A percentile compares a stretch with the other conserved stretches of the same genome.
phyloP scores from a whole-genome alignment of 2,113 vertebrate genomes.

The Podarcis cretensis region DNA sequence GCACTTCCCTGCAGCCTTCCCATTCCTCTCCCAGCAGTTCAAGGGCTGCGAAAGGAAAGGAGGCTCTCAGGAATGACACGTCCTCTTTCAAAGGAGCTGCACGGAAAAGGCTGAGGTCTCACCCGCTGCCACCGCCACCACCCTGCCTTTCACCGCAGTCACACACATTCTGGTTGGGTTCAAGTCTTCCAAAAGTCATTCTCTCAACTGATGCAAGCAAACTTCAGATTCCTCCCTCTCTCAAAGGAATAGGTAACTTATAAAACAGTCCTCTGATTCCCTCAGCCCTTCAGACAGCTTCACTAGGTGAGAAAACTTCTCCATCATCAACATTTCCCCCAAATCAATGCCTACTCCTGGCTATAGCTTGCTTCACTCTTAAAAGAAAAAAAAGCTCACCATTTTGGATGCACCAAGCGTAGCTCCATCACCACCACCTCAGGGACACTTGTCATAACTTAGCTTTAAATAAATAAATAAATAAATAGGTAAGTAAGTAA shows the following conservation, averaged over 20 bases:
- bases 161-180: too few species aligned
- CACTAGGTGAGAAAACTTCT: too few species aligned
- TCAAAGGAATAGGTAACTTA: too few species aligned
- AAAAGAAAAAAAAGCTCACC: too few species aligned
- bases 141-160: neutral
- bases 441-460: neutral
- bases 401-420: neutral
- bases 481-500: too few species aligned
- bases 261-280: too few species aligned
- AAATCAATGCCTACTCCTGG: neutral
- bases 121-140: neutral
- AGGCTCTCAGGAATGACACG: neutral
- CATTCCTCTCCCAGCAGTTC: neutral
- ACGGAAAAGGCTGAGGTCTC: neutral
- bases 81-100: rapidly evolving
- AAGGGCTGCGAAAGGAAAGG: neutral
- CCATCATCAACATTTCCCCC: too few species aligned
- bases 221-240: too few species aligned
- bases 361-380: neutral
- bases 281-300: too few species aligned
- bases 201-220: too few species aligned
- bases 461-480: too few species aligned
- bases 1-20: neutral
- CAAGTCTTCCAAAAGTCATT: too few species aligned
- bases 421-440: neutral